Base-by-base conservation (phyloP, 2,113 vertebrate species). In the Pyxicephalus adspersus region DNA sequence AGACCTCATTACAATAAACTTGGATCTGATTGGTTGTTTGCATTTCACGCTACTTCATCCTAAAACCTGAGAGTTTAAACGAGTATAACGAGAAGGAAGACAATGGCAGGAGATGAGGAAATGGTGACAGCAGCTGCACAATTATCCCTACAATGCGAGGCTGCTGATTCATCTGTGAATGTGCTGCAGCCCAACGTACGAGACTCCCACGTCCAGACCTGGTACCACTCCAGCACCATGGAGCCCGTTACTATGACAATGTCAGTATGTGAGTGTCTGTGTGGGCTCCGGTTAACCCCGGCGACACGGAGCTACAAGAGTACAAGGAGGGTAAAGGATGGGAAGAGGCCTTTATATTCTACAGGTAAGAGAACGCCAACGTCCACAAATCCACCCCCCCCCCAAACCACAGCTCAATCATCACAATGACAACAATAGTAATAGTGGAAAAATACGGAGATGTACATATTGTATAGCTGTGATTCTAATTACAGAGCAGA, bases 81-180 rank as follows among this genome's bases (percentile, higher is more conserved):
- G 38, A 23, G 28, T 57, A 11, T 72, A 72, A 57, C n/a, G 51
- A 57, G 19, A 50, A 68, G 22, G 18, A 51, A 26, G 45, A 65
- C 16, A 76, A 61, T 20, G 16, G 76, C 15, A 20, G 34, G 31
- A 64, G 50, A 73, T 54, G 55, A 71, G 28, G 55, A 60, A 29
- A 3, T 15, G 22, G 58, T 29, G 55, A 61, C 22, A 67, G 67
- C 26, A 63, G 67, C 67, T 64, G 68, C 67, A 81, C 26, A 64
- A 29, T 73, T 13, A 72, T 55, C 50, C 34, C 22, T 5, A 7
- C 54, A 64, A 63, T 54, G 23, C 58, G 25, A 52, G 54, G 78
- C 67, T 64, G 57, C 78, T 64, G 78, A 81, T 64, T 81, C 78
- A 81, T 64, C 68, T 38, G 45, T 54, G 28, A 64, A 81, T 81